Conservation (phyloP, 2,888 invertebrate genomes). For the Polydesmus complanatus region DNA sequence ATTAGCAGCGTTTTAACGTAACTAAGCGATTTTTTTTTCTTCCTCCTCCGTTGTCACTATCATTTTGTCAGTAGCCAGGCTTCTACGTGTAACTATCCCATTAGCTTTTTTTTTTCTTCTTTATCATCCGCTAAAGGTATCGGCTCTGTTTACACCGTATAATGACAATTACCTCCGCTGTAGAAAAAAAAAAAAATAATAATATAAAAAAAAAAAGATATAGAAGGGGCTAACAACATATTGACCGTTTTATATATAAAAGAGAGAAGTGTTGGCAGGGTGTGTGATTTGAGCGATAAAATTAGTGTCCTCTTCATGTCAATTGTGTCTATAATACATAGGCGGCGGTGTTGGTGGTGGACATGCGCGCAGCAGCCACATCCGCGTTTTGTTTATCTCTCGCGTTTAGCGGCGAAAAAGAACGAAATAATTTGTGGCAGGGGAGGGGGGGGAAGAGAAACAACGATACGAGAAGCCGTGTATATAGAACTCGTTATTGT, state of each 20-base stretch:
- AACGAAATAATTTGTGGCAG: not conserved
- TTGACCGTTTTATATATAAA: slow-evolving; percentile 10
- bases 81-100: slow-evolving; percentile 13
- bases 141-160: slow-evolving; percentile 15
- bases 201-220: too few species aligned
- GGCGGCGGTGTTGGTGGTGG: not conserved
- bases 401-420: not conserved
- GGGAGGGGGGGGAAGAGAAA: not conserved
- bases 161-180: slow-evolving; percentile 14
- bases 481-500: not conserved
- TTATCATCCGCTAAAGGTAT: slow-evolving; percentile 15
- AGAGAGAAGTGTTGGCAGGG: slow-evolving; percentile 3
- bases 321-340: not conserved
- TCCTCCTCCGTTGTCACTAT: too few species aligned
- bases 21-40: too few species aligned
- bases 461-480: not conserved
- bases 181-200: too few species aligned
- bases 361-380: not conserved
- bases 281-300: slow-evolving; percentile 16
- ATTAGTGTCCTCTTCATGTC: slow-evolving; percentile 6
- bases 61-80: too few species aligned
- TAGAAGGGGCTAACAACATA: slow-evolving; percentile 10
- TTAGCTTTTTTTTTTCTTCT: slow-evolving; percentile 15
- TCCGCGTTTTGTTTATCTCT: not conserved
- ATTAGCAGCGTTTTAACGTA: too few species aligned